These are phyloP conservation scores for Pluvialis apricaria DNA, from an alignment of 2,113 vertebrate genomes.

Conservation along the genomic window DNA sequence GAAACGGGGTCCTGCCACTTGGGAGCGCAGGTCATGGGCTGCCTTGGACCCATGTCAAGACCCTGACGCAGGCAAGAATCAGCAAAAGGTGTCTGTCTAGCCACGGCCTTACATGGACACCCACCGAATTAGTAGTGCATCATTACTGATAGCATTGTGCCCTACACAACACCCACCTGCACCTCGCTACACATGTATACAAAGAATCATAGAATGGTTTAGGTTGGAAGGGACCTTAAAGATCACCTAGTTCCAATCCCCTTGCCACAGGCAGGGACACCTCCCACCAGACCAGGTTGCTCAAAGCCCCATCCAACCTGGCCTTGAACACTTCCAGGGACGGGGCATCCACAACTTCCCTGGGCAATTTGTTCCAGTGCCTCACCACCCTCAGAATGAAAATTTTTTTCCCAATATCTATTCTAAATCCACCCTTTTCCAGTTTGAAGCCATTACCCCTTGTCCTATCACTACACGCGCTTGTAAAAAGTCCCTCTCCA, in stretches of 20 bases:
- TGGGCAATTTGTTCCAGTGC: too few species aligned
- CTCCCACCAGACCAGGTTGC: too few species aligned
- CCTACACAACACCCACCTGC: neutral
- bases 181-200: accelerated
- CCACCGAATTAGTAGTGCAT: neutral
- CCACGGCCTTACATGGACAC: neutral
- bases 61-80: neutral
- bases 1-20: neutral
- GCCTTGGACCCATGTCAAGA: neutral
- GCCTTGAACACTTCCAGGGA: too few species aligned
- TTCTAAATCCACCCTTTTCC: too few species aligned
- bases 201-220: neutral
- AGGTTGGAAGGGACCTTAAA: neutral
- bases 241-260: neutral
- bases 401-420: too few species aligned
- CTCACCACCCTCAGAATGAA: too few species aligned
- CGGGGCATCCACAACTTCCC: too few species aligned
- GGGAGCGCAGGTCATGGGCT: neutral
- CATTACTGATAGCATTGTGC: neutral
- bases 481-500: too few species aligned
- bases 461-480: too few species aligned
- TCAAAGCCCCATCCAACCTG: too few species aligned
- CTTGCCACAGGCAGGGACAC: too few species aligned
- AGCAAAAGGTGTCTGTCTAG: neutral
- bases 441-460: too few species aligned